Evolutionary conservation across 2,888 invertebrate genomes (phyloP).

Genomic region (Sinotaia quadrata): DNA sequence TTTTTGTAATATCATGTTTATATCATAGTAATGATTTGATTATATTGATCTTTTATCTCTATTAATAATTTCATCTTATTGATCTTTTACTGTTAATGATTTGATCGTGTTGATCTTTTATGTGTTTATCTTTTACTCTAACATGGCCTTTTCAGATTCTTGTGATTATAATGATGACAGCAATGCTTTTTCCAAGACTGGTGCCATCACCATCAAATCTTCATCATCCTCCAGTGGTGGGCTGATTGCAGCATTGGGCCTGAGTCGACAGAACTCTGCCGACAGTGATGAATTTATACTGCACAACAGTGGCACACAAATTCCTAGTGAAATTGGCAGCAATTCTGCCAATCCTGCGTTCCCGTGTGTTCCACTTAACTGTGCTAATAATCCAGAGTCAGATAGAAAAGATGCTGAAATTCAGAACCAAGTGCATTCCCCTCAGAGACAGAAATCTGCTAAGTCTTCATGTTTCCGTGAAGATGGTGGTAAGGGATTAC

Average conservation of each 20-base stretch:
- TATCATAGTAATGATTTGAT: too few relatives aligned
- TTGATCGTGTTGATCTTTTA: too few relatives aligned
- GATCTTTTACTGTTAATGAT: not conserved
- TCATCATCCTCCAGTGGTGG: constrained; percentile 69
- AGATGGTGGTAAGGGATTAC: too few relatives aligned
- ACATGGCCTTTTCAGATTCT: constrained; percentile 61
- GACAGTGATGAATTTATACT: constrained; percentile 56
- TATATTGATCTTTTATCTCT: too few relatives aligned
- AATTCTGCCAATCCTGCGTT: not conserved
- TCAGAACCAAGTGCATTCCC: too few relatives aligned
- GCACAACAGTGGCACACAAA: constrained; percentile 24
- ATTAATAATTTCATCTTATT: not conserved
- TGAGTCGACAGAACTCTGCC: constrained; percentile 57
- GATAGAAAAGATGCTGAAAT: too few relatives aligned
- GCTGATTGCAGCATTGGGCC: constrained; percentile 63
- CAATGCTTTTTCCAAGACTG: constrained; percentile 68
- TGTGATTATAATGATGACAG: constrained; percentile 65
- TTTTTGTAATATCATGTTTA: too few relatives aligned
- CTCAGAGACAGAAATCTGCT: not conserved
- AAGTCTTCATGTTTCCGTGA: too few relatives aligned
- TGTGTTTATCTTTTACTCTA: too few relatives aligned
- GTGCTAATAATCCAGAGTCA: too few relatives aligned
- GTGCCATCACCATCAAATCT: constrained; percentile 70
- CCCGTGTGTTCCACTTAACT: not conserved
- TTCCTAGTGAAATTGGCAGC: constrained; percentile 18